Percentiles rank a stretch among this genome's conserved stretches.
Evolutionary conservation across 2,113 vertebrate species (phyloP).

Genomic region (Shinisaurus crocodilurus): DNA sequence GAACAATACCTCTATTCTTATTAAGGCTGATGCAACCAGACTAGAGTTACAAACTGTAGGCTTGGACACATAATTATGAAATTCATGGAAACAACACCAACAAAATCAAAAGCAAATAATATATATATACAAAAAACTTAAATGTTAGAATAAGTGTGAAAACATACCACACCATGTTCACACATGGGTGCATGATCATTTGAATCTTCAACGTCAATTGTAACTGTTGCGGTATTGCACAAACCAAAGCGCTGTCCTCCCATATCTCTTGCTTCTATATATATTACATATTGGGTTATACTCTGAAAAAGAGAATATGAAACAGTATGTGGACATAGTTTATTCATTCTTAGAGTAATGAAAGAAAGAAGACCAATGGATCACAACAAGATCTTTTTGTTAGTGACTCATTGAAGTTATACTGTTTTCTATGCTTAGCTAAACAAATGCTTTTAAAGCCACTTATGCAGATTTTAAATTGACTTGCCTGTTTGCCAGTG

Average conservation of each 20-base stretch:
- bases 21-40: neutral
- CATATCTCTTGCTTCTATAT: slow-evolving; percentile 84
- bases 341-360: neutral
- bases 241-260: slow-evolving; percentile 75
- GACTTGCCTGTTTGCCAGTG: neutral
- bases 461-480: neutral
- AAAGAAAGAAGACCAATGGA: neutral
- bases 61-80: neutral
- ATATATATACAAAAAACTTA: neutral
- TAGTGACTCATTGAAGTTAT: neutral
- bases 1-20: neutral
- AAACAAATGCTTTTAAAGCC: neutral
- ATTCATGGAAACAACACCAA: neutral
- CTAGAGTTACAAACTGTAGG: neutral
- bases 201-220: slow-evolving; percentile 79
- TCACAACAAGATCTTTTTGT: neutral
- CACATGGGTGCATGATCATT: slow-evolving; percentile 88
- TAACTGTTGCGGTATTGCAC: slow-evolving; percentile 79
- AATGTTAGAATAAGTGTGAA: neutral
- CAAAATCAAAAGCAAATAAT: neutral
- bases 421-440: neutral
- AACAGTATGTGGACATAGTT: neutral
- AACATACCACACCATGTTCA: slow-evolving; percentile 84
- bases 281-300: slow-evolving; percentile 69
- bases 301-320: slow-evolving; percentile 70